Evolutionary conservation across 2,113 vertebrate genomes (phyloP), one percentile per base, ranked within the genome.

Genomic region (Atrichornis clamosus): DNA sequence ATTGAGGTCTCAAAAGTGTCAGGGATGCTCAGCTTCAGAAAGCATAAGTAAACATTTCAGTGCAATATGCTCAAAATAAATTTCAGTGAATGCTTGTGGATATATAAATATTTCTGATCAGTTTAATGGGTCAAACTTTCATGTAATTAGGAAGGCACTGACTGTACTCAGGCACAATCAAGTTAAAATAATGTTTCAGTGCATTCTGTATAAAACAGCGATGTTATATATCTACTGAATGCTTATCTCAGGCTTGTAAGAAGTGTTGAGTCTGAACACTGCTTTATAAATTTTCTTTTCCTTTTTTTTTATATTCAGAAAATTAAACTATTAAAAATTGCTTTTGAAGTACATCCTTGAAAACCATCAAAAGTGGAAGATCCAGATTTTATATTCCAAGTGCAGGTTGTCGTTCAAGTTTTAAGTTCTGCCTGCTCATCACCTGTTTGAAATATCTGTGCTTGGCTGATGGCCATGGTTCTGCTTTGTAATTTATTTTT

Each of bases 1-100:
- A 86, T 30, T 86, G 79, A 92, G 72, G 90, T 94, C 75, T 94
- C 30, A 14, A 42, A 93, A 80, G 17, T 83, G 90, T 83, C 82
- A 91, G 56, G 39, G 35, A 74, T 74, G 59, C 35, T 90, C 39
- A 67, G 42, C 44, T 80, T 90, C 77, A 88, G 41, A 90, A 88
- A 80, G 50, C n/a, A 32, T 11, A 90, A 87, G 19, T 64, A 89
- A 92, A 79, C 23, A 67, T 62, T 88, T 91, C 63, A 44, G 63
- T 76, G 50, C 30, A 65, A 56, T 84, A 32, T 44, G 28, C n/a
- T 78, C 6, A 30, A 79, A 93, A 89, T 62, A 95, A 95, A 90
- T 89, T 79, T n/a, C 69, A 84, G 52, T 85, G 89, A 52, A 64
- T 89, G 28, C 56, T 52, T 83, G 32, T 80, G 46, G 33, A 24